These are phyloP conservation scores for Parotia lawesii DNA, from an alignment of 2,113 vertebrate genomes.

Conservation along the genomic window DNA sequence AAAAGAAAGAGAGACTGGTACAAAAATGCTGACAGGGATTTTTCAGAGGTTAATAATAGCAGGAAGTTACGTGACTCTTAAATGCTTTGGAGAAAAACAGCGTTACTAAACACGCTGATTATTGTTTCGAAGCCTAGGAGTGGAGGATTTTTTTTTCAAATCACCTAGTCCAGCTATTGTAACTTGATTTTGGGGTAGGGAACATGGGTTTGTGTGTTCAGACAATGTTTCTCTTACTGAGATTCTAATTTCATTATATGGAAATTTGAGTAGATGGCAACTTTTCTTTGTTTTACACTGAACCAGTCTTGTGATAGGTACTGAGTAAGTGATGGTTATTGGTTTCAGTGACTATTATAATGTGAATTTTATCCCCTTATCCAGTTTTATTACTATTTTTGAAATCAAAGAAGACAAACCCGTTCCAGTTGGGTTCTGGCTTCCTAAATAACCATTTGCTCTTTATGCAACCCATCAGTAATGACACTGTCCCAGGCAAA, in stretches of 20 bases:
- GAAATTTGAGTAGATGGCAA: not conserved
- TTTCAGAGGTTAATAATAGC: not conserved
- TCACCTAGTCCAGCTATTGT: not conserved
- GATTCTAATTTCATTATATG: not conserved
- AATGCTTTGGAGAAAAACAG: not conserved
- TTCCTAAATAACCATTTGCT: not conserved
- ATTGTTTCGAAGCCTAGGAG: not conserved
- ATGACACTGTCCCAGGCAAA: not conserved
- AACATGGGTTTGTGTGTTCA: not conserved
- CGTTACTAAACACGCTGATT: not conserved
- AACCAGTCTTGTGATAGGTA: not conserved
- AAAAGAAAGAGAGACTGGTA: not conserved
- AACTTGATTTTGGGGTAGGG: not conserved
- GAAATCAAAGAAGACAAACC: not conserved
- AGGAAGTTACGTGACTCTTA: not conserved
- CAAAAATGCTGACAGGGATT: not conserved
- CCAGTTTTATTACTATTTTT: not conserved
- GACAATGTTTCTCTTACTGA: not conserved
- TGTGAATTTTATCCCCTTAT: not conserved
- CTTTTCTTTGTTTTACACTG: not conserved
- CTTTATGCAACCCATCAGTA: not conserved
- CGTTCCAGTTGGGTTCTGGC: not conserved
- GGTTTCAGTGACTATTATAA: not conserved
- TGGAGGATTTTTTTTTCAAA: not conserved
- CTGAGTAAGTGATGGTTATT: not conserved